Conservation (phyloP, 2,888 invertebrate genomes). For the Ophraella communa region DNA sequence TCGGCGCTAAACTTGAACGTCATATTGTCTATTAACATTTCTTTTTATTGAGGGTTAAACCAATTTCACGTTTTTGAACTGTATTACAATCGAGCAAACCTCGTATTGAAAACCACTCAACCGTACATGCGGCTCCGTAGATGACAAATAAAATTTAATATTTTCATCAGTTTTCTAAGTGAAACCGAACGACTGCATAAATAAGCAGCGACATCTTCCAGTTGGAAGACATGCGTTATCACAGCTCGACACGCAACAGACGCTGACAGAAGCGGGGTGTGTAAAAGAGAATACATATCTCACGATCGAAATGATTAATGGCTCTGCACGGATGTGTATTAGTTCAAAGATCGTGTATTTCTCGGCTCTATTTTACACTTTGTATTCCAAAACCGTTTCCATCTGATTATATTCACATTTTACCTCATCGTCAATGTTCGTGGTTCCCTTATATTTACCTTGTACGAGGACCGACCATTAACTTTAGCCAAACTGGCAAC, state of each 20-base stretch:
- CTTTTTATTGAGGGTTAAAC: too few relatives aligned
- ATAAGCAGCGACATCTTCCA: conserved; percentile 12
- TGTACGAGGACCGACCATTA: background rate
- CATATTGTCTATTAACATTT: too few relatives aligned
- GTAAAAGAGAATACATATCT: conserved; percentile 42
- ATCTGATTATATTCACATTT: conserved; percentile 29
- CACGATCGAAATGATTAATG: conserved; percentile 56
- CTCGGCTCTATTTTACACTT: conserved; percentile 47
- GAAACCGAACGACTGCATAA: background rate
- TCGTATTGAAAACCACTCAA: background rate
- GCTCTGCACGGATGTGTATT: conserved; percentile 52
- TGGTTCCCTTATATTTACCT: conserved; percentile 24
- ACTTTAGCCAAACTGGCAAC: background rate
- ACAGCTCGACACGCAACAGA: conserved; percentile 48
- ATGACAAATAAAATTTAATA: background rate
- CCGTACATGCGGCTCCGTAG: background rate
- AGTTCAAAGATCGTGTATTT: conserved; percentile 51
- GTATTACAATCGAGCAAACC: background rate
- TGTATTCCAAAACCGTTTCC: conserved; percentile 31
- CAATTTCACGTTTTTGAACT: background rate
- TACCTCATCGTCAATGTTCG: background rate
- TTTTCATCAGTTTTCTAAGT: background rate
- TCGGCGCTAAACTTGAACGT: too few relatives aligned
- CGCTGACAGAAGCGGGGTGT: background rate
- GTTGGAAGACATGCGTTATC: conserved; percentile 45